Conservation (phyloP, 2,113 vertebrate genomes). For the Anhinga anhinga region DNA sequence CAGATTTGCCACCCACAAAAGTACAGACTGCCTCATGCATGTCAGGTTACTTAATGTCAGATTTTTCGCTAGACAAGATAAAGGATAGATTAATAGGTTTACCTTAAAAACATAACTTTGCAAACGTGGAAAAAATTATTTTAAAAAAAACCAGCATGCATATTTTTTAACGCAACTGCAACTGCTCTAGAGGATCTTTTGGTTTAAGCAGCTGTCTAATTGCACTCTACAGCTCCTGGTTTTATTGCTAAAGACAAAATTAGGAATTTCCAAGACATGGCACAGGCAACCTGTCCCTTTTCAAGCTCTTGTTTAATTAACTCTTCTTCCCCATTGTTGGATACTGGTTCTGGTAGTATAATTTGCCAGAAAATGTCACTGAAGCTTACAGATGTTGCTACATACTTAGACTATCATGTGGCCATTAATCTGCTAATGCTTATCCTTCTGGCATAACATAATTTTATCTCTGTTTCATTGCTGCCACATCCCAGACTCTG, state of each 20-base stretch:
- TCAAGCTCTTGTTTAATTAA: neutral
- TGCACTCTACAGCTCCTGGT: neutral
- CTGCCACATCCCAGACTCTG: neutral
- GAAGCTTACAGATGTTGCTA: neutral
- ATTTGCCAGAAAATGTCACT: neutral
- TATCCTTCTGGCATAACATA: neutral
- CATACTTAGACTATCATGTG: neutral
- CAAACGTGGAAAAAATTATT: neutral
- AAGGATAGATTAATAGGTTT: neutral
- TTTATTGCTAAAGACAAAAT: neutral
- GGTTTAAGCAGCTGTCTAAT: neutral
- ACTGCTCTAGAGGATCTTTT: neutral
- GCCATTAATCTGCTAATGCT: neutral
- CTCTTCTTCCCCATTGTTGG: neutral
- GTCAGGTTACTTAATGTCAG: neutral
- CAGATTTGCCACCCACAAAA: conserved; percentile 51
- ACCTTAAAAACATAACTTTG: neutral
- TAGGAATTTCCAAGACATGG: neutral
- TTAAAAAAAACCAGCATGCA: neutral
- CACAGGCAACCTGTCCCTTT: neutral
- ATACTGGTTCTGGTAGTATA: neutral
- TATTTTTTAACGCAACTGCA: neutral
- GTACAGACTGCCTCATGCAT: conserved; percentile 10
- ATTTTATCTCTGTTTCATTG: neutral
- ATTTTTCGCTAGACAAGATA: neutral